These are phyloP conservation scores for Hirtodrosophila alboralis DNA, from an alignment of 2,888 invertebrate species.

Conservation along the genomic window DNA sequence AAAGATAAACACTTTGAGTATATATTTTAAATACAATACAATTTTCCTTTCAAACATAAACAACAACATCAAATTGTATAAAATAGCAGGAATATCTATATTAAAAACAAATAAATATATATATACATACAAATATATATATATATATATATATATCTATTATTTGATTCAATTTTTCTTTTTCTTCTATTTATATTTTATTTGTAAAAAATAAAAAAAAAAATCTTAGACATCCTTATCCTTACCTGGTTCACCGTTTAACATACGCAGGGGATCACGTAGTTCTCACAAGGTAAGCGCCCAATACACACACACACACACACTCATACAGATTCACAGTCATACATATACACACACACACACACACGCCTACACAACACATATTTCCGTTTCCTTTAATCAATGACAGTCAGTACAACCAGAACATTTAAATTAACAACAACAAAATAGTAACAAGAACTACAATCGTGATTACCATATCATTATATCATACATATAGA, in stretches of 20 bases:
- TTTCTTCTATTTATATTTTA: slow-evolving; percentile 71
- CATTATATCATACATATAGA: slow-evolving; percentile 34
- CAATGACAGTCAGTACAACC: slow-evolving; percentile 53
- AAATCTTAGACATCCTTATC: slow-evolving; percentile 94
- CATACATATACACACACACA: slow-evolving; percentile 11
- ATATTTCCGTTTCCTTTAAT: slow-evolving; percentile 37
- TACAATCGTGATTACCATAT: slow-evolving; percentile 37
- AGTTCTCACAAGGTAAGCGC: slow-evolving; percentile 90
- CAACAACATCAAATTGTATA: slow-evolving; percentile 32
- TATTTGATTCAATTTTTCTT: slow-evolving; percentile 78
- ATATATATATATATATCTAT: slow-evolving; percentile 56
- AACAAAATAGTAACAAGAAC: slow-evolving; percentile 32
- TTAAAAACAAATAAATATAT: slow-evolving; percentile 20
- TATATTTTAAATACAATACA: slow-evolving; percentile 22
- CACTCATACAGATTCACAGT: slow-evolving; percentile 5
- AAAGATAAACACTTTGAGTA: slow-evolving; percentile 25
- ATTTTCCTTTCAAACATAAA: slow-evolving; percentile 35
- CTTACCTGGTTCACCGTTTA: slow-evolving; percentile 98
- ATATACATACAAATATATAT: slow-evolving; percentile 37
- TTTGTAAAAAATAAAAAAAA: slow-evolving; percentile 60
- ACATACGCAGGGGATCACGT: slow-evolving; percentile 94
- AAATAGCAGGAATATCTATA: slow-evolving; percentile 30
- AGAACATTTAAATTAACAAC: slow-evolving; percentile 38
- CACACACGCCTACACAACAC: slow-evolving; percentile 20
- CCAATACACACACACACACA: slow-evolving; percentile 46